Percentiles rank a stretch among this genome's conserved stretches.
phyloP scores from a whole-genome alignment of 2,888 invertebrate species.

The Timandra comae region DNA sequence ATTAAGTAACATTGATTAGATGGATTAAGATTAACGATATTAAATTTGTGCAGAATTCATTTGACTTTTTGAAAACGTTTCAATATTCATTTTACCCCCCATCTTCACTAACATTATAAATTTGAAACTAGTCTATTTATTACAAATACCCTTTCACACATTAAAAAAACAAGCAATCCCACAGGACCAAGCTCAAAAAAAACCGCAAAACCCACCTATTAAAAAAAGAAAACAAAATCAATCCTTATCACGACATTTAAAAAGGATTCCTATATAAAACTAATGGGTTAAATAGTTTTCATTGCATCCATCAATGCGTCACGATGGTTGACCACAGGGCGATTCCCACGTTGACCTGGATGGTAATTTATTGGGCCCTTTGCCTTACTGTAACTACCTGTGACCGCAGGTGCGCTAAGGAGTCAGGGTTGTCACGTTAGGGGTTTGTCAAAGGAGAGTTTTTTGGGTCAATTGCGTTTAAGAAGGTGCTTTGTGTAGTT shows the following conservation, averaged over 20 bases:
- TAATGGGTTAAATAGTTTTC: conserved; percentile 26
- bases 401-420: conserved; percentile 68
- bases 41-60: no score
- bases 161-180: no score
- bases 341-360: conserved; percentile 74
- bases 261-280: conserved; percentile 9
- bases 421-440: conserved; percentile 49
- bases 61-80: no score
- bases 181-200: no score
- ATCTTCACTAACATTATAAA: no score
- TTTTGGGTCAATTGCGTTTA: conserved; percentile 2
- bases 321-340: conserved; percentile 47
- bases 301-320: conserved; percentile 33
- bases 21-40: no score
- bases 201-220: no score
- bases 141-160: no score
- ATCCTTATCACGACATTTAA: conserved; percentile 5
- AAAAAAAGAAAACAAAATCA: neutral
- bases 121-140: no score
- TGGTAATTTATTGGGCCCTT: conserved; percentile 66
- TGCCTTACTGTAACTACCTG: conserved; percentile 59
- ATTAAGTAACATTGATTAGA: no score
- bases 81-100: no score
- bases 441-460: conserved; percentile 11
- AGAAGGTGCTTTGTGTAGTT: no score